These are phyloP conservation scores for Gopherus evgoodei DNA, from an alignment of 2,113 vertebrate species.

Conservation along the genomic window DNA sequence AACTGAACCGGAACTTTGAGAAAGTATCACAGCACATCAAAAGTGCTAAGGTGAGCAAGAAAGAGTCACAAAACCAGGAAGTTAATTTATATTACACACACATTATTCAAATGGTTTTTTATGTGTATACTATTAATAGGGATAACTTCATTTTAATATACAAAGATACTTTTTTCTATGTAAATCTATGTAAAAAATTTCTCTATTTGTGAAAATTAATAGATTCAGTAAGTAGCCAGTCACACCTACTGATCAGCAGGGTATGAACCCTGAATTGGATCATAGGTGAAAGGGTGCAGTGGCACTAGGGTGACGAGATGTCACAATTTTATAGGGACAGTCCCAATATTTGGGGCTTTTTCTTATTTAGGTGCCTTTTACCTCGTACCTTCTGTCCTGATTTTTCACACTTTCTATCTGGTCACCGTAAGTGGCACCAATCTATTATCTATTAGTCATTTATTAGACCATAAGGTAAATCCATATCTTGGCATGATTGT, in stretches of 20 bases:
- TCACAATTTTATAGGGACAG: too few relatives aligned
- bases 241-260: not conserved
- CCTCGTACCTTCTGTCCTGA: too few relatives aligned
- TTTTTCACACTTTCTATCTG: too few relatives aligned
- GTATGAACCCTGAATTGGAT: not conserved
- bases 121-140: not conserved
- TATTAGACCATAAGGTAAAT: not conserved
- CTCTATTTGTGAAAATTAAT: not conserved
- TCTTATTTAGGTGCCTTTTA: too few relatives aligned
- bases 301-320: too few relatives aligned
- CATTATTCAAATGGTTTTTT: too few relatives aligned
- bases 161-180: not conserved
- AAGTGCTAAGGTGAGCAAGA: conserved; percentile 85
- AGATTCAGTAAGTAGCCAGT: not conserved
- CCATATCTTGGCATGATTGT: not conserved
- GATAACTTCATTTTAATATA: not conserved
- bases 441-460: not conserved
- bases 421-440: not conserved
- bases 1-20: conserved; percentile 94
- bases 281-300: not conserved
- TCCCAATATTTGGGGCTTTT: too few relatives aligned
- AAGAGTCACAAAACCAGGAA: not conserved
- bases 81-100: not conserved
- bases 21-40: conserved; percentile 96
- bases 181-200: not conserved